Evolutionary conservation across 2,113 vertebrate genomes (phyloP).

Genomic region (Ptychochromis oligacanthus): DNA sequence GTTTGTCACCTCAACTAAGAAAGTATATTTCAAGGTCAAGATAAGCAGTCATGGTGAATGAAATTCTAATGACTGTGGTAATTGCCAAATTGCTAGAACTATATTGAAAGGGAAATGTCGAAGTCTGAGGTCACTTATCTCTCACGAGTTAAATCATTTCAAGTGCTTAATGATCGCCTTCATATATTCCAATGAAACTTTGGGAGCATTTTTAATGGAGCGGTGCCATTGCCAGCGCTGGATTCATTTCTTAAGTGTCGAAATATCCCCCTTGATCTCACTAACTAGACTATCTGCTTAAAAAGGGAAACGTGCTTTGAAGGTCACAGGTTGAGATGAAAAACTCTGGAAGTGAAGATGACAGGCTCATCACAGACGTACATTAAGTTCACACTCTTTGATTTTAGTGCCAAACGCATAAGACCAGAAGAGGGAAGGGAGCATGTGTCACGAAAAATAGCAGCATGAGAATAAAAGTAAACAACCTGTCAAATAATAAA

Average conservation of each 20-base stretch:
- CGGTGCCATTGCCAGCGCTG: conserved; percentile 9
- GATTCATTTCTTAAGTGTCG: conserved; percentile 45
- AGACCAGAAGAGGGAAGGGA: background rate
- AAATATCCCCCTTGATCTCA: conserved; percentile 51
- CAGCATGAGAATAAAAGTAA: conserved; percentile 2
- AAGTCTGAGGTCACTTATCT: conserved; percentile 56
- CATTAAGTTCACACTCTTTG: conserved; percentile 26
- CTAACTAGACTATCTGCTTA: conserved; percentile 28
- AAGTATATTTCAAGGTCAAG: conserved; percentile 61
- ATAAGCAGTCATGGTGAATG: conserved; percentile 59
- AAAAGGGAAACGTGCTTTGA: conserved; percentile 46
- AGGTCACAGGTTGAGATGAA: conserved; percentile 51
- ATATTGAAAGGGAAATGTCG: conserved; percentile 43
- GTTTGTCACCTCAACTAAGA: conserved; percentile 18
- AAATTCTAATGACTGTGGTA: conserved; percentile 59
- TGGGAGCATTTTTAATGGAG: conserved; percentile 47
- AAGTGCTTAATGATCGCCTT: conserved; percentile 61
- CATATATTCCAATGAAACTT: conserved; percentile 41
- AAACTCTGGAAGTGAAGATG: conserved; percentile 16
- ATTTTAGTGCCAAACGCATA: conserved; percentile 31
- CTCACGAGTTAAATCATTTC: conserved; percentile 56
- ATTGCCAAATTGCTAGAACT: conserved; percentile 59
- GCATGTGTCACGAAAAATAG: background rate
- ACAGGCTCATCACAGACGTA: conserved; percentile 20
- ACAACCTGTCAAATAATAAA: conserved; percentile 8